Base-by-base conservation (phyloP, 2,797 vertebrate species). In the Takifugu rubripes region DNA sequence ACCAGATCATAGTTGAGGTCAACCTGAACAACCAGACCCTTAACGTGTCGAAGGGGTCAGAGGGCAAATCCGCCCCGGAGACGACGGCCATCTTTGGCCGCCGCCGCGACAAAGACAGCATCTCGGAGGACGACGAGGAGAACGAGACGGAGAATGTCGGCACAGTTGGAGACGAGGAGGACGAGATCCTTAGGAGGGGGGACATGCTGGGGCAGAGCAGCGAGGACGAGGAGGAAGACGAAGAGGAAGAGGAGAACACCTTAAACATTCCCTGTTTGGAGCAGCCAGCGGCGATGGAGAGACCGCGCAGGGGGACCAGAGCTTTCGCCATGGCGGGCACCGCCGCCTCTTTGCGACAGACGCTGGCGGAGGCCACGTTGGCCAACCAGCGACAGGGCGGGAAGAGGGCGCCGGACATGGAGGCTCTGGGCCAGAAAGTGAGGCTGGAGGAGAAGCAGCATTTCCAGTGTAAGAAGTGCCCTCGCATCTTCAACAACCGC, bases 11-110 rank as follows among this genome's bases (percentile, higher is more conserved):
- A 0, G 97, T 99, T 51, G 97, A 99, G 87, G 96, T 99, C 79
- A 99, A 99, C 82, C 93, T 99, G 67, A 99, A 99, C 89, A 99
- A 98, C 85, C 96, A 99, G 86, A 99, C 96, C 0, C 91, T 99
- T 46, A 97, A 99, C 0, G 97, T 99, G 74, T 98, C 96, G 26
- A 97, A 96, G 40, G 96, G 96, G 25, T 90, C 72, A 0, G 95
- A 98, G 66, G 93, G 94, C 5, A 96, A 96, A 70, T 74, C 89
- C 0, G 3, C 84, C 0, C 17, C 79, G 1, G 86, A 92, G 1
- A 73, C 88, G 0, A 62, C 85, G 1, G 14, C 88, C 0, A 78
- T 93, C 62, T 90, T 91, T 51, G 82, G 84, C n/a, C 68, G 33
- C 21, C 85, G 86, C 3, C 87, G 80, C 0, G 84, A 84, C 14